Percentiles rank a stretch among this genome's conserved stretches.
These are phyloP conservation scores for Babyrousa celebensis DNA, from an alignment of 2,797 vertebrate genomes.

Conservation along the genomic window DNA sequence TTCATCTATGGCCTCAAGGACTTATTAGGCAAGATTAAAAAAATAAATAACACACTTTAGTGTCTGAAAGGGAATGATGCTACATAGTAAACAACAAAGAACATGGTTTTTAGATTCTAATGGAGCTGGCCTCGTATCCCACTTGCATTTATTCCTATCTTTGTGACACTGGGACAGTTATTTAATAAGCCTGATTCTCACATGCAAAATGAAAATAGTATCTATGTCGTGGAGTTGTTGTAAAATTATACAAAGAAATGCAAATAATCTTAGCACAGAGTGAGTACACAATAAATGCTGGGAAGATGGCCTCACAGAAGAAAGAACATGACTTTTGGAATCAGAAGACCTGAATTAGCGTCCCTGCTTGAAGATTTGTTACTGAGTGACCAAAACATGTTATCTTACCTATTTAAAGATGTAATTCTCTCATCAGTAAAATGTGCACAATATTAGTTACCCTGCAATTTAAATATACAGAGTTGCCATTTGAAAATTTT, in stretches of 20 bases:
- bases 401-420: not conserved
- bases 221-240: not conserved
- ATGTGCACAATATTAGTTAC: not conserved
- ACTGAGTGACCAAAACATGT: not conserved
- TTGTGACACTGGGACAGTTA: not conserved
- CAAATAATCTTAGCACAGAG: not conserved
- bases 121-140: not conserved
- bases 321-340: slow-evolving; percentile 14
- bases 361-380: not conserved
- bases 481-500: slow-evolving; percentile 3
- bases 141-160: not conserved
- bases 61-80: not conserved
- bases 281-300: not conserved
- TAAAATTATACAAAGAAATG: not conserved
- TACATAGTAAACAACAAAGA: not conserved
- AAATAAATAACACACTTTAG: not conserved
- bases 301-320: not conserved
- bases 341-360: not conserved
- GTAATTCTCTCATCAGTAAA: slow-evolving; percentile 16
- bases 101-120: not conserved
- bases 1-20: not conserved
- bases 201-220: not conserved
- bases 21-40: not conserved
- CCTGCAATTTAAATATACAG: not conserved
- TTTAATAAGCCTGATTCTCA: not conserved